Evolutionary conservation across 2,888 invertebrate genomes (phyloP).

Genomic region (Adelognathus sp.): DNA sequence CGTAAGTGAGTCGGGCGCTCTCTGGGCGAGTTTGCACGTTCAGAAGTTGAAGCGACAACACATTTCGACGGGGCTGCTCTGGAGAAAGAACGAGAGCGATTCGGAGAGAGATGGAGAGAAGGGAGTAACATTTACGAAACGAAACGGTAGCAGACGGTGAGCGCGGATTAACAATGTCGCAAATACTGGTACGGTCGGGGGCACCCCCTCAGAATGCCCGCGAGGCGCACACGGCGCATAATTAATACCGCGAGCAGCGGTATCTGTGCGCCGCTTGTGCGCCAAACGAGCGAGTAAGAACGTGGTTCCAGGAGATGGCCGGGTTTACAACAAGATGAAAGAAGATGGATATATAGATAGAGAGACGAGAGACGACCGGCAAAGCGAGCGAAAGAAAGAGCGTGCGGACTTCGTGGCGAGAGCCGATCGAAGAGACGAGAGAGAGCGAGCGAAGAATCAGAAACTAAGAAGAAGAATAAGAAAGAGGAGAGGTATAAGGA

Average conservation of each 20-base stretch:
- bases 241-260: slow-evolving; percentile 77
- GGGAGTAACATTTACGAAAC: slow-evolving; percentile 62
- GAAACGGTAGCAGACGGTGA: slow-evolving; percentile 77
- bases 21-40: background rate
- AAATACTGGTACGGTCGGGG: slow-evolving; percentile 79
- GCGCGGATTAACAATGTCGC: slow-evolving; percentile 80
- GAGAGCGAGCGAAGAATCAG: slow-evolving; percentile 33
- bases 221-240: slow-evolving; percentile 79
- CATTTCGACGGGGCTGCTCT: background rate
- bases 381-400: slow-evolving; percentile 48
- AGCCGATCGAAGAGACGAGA: slow-evolving; percentile 1
- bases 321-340: slow-evolving; percentile 36
- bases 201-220: slow-evolving; percentile 79
- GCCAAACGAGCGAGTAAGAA: slow-evolving; percentile 48
- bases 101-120: background rate
- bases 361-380: slow-evolving; percentile 27
- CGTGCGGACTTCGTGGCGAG: slow-evolving; percentile 22
- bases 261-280: slow-evolving; percentile 11
- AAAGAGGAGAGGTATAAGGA: slow-evolving; percentile 49
- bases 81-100: background rate
- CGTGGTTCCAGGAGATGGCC: slow-evolving; percentile 19
- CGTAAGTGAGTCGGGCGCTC: background rate
- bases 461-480: slow-evolving; percentile 24
- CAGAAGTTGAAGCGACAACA: slow-evolving; percentile 4
- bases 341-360: slow-evolving; percentile 35